phyloP scores from a whole-genome alignment of 2,113 vertebrate species.

The Lonchura striata region DNA sequence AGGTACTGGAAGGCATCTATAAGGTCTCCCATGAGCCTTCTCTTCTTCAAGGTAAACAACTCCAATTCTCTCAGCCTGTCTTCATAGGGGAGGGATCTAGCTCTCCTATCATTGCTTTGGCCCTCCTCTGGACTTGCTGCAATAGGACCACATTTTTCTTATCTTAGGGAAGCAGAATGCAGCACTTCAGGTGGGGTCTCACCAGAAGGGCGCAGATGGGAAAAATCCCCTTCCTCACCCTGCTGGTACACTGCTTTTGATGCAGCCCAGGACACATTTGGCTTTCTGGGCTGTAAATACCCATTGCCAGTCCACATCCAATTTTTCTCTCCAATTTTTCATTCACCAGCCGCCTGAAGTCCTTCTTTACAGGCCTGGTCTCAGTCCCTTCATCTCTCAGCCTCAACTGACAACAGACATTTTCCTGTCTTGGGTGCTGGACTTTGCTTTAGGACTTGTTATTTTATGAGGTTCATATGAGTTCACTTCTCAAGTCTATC shows the following conservation, averaged over 20 bases:
- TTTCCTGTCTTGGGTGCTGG: not conserved
- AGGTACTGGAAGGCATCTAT: rapidly evolving
- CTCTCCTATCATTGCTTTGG: too few species aligned
- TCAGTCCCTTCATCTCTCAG: not conserved
- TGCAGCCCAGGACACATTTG: not conserved
- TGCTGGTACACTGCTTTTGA: not conserved
- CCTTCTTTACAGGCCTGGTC: not conserved
- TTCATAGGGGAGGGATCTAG: not conserved
- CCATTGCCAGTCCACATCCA: rapidly evolving
- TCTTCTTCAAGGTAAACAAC: not conserved
- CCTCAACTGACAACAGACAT: rapidly evolving
- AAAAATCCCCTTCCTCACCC: not conserved
- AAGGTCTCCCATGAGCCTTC: rapidly evolving
- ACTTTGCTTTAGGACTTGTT: not conserved
- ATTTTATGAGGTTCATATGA: not conserved
- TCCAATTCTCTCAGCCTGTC: not conserved
- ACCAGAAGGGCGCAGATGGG: rapidly evolving
- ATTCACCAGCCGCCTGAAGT: not conserved
- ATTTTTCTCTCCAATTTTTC: not conserved
- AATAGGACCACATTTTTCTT: not conserved
- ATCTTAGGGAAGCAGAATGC: not conserved
- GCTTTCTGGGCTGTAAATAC: not conserved
- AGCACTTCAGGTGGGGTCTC: rapidly evolving
- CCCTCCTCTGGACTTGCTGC: not conserved
- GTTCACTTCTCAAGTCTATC: not conserved